A percentile compares a stretch with the other conserved stretches of the same genome.
phyloP scores from a whole-genome alignment of 2,797 vertebrate genomes.

The Falco columbarius region DNA sequence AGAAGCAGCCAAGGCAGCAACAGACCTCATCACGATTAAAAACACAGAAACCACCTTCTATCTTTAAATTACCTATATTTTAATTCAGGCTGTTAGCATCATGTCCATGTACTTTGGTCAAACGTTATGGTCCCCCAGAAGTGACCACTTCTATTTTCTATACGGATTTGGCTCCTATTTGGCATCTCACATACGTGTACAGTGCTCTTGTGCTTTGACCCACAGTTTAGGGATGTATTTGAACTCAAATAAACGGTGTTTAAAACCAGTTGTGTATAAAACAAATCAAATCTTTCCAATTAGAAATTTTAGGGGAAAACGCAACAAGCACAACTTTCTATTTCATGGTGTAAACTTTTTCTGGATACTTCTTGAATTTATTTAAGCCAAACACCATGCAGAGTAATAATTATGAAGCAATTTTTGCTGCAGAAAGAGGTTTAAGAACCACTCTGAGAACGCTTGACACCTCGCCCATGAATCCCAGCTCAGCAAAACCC shows the following conservation, averaged over 20 bases:
- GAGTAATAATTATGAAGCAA: neutral
- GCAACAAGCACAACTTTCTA: neutral
- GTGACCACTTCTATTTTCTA: rapidly evolving
- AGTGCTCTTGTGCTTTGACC: neutral
- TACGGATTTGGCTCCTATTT: neutral
- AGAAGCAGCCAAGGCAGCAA: neutral
- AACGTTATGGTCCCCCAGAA: neutral
- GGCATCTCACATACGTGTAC: neutral
- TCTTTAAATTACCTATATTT: neutral
- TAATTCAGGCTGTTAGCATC: neutral
- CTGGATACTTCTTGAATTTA: neutral
- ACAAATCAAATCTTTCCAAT: neutral
- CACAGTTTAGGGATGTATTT: neutral
- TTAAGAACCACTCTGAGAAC: neutral
- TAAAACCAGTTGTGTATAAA: neutral
- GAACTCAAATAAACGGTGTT: neutral
- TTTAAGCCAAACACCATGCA: neutral
- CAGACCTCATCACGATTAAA: neutral
- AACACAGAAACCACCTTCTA: neutral
- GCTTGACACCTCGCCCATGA: neutral
- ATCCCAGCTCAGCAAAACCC: neutral
- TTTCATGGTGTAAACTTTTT: neutral
- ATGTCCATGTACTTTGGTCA: neutral
- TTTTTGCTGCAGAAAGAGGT: neutral
- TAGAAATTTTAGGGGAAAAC: neutral